phyloP scores from a whole-genome alignment of 2,888 invertebrate genomes.

The Dolomedes plantarius region DNA sequence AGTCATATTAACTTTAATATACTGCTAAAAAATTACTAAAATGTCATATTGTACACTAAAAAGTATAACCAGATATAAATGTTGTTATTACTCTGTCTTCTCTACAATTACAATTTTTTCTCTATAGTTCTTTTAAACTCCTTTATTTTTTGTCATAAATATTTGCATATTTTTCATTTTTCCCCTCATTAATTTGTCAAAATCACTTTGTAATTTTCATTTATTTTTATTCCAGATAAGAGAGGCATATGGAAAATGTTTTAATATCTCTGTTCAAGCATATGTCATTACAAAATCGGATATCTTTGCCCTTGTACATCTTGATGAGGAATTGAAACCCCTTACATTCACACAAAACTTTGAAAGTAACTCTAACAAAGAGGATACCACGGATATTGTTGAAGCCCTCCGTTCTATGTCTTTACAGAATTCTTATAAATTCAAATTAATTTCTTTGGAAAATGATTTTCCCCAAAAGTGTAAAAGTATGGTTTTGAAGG shows the following conservation, averaged over 20 bases:
- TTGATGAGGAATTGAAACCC: not conserved
- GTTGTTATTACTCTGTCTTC: no score
- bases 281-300: slow-evolving; percentile 27
- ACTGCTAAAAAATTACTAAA: no score
- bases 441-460: not conserved
- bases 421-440: not conserved
- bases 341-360: not conserved
- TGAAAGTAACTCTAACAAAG: not conserved
- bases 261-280: slow-evolving; percentile 24
- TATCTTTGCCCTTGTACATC: slow-evolving; percentile 27
- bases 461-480: not conserved
- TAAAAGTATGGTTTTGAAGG: not conserved
- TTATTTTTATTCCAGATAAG: slow-evolving; percentile 24
- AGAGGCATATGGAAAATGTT: slow-evolving; percentile 37
- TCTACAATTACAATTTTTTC: no score
- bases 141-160: no score
- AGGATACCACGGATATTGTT: not conserved
- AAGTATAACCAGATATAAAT: no score
- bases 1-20: no score
- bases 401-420: not conserved
- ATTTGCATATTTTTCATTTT: no score
- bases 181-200: no score
- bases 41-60: no score
- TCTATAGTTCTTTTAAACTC: no score
- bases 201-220: no score